Evolutionary conservation across 2,888 invertebrate species (phyloP), one percentile per base, ranked within the genome.

Genomic region (Ferrisia virgata): DNA sequence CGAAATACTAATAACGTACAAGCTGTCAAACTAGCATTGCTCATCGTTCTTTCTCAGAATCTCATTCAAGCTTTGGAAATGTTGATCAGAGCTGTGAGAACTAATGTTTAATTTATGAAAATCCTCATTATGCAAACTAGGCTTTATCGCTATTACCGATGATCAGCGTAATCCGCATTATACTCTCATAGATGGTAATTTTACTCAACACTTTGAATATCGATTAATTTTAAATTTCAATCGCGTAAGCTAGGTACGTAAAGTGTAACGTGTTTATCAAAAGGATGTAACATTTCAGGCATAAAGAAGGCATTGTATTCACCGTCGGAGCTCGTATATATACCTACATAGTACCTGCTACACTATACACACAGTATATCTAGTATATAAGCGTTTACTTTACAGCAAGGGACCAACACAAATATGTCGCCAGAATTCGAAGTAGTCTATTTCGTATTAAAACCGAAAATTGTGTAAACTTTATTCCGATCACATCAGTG

Each of bases 401-500:
- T 76, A 76, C 72, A 76, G 72, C 72, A 36, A 76, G 72, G 72
- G 72, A 76, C 72, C 72, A 76, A 36, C 72, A 76, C 72, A 76
- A 76, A 76, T 76, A 76, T 76, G 72, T 76, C 72, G 72, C 72
- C 72, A 76, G 72, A 76, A 76, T 76, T 76, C 72, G 72, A 76
- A 76, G 72, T 76, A 76, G 72, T 76, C 72, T 76, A 76, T 76
- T 36, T 76, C 72, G 72, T 76, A 76, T 76, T 76, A 76, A 76
- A 76, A 76, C 33, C 72, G 72, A 76, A 76, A 82, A 82, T 82
- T 69, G 64, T 64, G 58, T 82, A 82, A 64, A 82, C 39, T 82
- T 82, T 82, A 82, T 82, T 82, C 69, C 64, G 69, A 82, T 82
- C 82, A 82, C 82, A 82, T 82, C 82, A 82, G 33, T 64, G 64